Conservation (phyloP, 2,113 vertebrate species). For the Petroica traversi region DNA sequence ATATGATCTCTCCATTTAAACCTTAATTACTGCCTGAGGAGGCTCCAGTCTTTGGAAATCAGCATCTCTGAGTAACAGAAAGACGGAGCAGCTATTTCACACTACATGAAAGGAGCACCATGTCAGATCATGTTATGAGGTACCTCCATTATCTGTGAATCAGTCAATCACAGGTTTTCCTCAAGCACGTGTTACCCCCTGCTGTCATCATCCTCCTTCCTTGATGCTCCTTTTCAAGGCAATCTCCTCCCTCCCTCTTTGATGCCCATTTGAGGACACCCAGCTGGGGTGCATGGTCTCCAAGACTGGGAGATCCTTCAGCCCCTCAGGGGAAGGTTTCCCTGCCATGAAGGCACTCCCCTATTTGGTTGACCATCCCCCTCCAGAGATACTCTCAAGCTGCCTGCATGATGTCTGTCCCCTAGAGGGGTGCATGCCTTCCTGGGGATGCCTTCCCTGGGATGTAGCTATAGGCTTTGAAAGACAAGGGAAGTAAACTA, state of each 20-base stretch:
- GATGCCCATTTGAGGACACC: background rate
- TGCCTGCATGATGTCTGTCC: background rate
- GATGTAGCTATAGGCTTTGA: background rate
- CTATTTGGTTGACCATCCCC: background rate
- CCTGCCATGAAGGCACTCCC: background rate
- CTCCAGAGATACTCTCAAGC: background rate
- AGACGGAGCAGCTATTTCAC: background rate
- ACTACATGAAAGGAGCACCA: background rate
- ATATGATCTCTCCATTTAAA: background rate
- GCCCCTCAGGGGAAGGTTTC: background rate
- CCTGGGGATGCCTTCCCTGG: background rate
- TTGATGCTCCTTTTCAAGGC: background rate
- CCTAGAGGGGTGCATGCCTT: background rate
- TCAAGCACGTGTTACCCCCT: background rate
- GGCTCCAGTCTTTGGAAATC: background rate
- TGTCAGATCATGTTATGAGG: background rate
- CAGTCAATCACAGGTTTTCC: background rate
- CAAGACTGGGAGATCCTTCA: background rate
- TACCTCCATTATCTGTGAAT: background rate
- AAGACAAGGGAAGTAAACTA: background rate
- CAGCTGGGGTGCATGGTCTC: background rate
- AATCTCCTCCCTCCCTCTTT: background rate
- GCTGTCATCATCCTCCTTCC: background rate
- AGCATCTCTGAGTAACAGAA: background rate
- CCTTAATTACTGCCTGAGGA: constrained; percentile 20